Conservation (phyloP, 2,888 invertebrate species). For the Scrobipalpa costella region DNA sequence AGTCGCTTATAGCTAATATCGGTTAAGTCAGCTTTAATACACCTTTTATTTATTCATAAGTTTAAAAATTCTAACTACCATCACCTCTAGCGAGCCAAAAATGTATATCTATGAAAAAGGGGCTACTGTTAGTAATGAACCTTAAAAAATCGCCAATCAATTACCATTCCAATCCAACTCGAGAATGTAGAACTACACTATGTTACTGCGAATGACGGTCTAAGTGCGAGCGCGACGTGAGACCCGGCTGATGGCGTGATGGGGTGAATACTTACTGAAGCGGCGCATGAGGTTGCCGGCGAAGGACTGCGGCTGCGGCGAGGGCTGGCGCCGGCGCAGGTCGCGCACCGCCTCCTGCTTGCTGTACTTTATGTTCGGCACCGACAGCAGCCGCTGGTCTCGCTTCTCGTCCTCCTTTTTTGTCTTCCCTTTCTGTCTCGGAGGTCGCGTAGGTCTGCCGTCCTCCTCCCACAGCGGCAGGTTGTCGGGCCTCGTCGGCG, state of each 20-base stretch:
- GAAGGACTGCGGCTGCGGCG: conserved; percentile 78
- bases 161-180: conserved; percentile 69
- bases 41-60: conserved; percentile 37
- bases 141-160: conserved; percentile 63
- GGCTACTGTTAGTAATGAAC: conserved; percentile 55
- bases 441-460: conserved; percentile 64
- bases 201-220: conserved; percentile 51
- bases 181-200: conserved; percentile 61
- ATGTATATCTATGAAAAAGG: conserved; percentile 52
- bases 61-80: conserved; percentile 64
- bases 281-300: conserved; percentile 89
- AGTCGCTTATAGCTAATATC: conserved; percentile 31
- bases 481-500: conserved; percentile 81
- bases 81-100: conserved; percentile 64
- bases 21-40: conserved; percentile 40
- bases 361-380: conserved; percentile 86
- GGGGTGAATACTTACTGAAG: conserved; percentile 89
- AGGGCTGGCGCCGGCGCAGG: conserved; percentile 77
- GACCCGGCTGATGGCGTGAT: conserved; percentile 43
- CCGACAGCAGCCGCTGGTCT: conserved; percentile 87
- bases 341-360: conserved; percentile 78
- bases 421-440: conserved; percentile 73
- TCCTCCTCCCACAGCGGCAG: conserved; percentile 77
- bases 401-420: conserved; percentile 58
- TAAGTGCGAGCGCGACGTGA: conserved; percentile 54